Conservation (phyloP, 2,888 invertebrate species). For the Disparrhopalites patrizii region DNA sequence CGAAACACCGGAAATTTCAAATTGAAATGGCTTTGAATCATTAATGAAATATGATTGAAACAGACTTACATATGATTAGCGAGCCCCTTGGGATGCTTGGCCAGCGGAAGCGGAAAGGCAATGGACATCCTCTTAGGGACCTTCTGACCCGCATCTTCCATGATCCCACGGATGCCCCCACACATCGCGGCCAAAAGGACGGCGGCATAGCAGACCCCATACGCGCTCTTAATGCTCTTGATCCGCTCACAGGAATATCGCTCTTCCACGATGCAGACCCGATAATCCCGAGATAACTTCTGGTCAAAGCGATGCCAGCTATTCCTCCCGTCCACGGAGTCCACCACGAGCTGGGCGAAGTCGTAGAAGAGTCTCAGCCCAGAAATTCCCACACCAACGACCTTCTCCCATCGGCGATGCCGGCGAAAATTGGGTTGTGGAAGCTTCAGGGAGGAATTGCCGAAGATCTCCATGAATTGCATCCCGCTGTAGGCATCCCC, state of each 20-base stretch:
- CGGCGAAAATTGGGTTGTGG: no score
- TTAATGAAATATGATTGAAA: no score
- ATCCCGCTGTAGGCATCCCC: background rate
- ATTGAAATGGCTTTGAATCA: no score
- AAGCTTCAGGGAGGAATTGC: no score
- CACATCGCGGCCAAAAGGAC: background rate
- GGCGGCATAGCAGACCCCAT: background rate
- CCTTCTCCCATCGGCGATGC: no score
- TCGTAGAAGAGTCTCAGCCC: no score
- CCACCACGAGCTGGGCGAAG: background rate
- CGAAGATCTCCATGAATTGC: no score
- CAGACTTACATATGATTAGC: slow-evolving; percentile 2
- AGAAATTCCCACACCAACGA: no score
- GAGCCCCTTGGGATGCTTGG: slow-evolving; percentile 3
- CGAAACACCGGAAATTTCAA: no score
- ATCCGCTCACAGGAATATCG: background rate
- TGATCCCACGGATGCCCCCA: background rate
- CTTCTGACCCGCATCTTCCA: slow-evolving; percentile 10
- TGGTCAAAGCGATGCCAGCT: background rate
- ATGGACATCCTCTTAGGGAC: background rate
- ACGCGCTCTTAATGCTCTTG: background rate
- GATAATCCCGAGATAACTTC: background rate
- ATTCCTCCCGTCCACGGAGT: background rate
- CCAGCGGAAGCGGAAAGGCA: background rate
- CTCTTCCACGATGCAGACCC: background rate